Evolutionary conservation across 2,797 vertebrate genomes (phyloP), one percentile per base, ranked within the genome.

Genomic region (Enteromius viviparus): DNA sequence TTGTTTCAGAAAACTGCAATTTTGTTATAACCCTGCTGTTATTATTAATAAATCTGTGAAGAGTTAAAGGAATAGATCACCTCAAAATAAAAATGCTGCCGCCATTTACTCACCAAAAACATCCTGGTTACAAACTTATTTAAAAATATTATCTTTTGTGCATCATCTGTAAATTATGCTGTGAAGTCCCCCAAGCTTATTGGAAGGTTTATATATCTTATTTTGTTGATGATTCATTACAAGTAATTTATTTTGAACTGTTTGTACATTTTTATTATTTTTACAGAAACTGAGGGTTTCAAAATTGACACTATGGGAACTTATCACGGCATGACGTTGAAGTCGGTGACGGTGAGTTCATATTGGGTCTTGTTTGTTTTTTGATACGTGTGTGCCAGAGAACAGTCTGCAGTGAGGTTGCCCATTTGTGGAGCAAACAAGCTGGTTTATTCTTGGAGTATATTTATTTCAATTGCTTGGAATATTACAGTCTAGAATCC

Each of bases 301-400:
- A 99, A 99, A 91, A 99, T 99, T 8, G 98, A 99, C 89, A 99
- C 98, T 7, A 99, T 99, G 97, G 97, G 98, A 47, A 99, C 98
- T 17, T 99, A 99, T 92, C 98, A 99, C 0, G 98, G 98, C 82
- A 99, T 99, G 98, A 99, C 98, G 1, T 93, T 99, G 88, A 99
- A 99, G 89, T 99, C 98, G 47, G 98, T 99, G 90, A 99, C 98
- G 93, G 98, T 99, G 95, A 97, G 97, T 84, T n/a, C 69, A 53
- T 53, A 9, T 60, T 60, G 26, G 1, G 12, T 11, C 34, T 23
- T 21, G n/a, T 69, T 72, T 72, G 26, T 72, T 49, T 37, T 71
- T 45, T 47, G 1, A 21, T 2, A 15, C 3, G 3, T 42, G 11
- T 23, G 37, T 74, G 19, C 26, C 19, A 34, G 21, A 51, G 47